These are phyloP conservation scores for Pardalotus punctatus DNA, from an alignment of 2,113 vertebrate species.

Conservation along the genomic window DNA sequence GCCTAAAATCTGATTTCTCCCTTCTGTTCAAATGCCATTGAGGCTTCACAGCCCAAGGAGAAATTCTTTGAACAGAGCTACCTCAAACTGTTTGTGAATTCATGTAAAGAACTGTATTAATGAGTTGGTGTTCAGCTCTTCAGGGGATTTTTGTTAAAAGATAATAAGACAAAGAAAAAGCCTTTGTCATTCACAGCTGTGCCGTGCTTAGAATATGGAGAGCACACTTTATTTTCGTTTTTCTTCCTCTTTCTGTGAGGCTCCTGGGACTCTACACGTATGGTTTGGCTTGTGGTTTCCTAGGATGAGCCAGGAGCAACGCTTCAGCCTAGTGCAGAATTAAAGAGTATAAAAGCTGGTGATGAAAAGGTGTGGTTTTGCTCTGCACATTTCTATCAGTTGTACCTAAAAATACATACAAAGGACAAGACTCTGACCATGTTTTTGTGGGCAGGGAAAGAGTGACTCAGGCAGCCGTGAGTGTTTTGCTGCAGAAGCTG, in stretches of 20 bases:
- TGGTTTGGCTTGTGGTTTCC: background rate
- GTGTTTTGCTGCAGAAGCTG: background rate
- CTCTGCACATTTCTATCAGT: background rate
- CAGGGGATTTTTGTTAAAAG: background rate
- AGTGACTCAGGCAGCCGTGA: background rate
- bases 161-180: background rate
- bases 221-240: background rate
- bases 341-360: background rate
- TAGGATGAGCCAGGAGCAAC: background rate
- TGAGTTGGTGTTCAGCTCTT: background rate
- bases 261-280: background rate
- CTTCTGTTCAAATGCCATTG: background rate
- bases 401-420: background rate
- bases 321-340: background rate
- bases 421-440: background rate
- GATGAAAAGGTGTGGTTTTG: background rate
- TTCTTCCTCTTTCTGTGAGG: background rate
- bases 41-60: background rate
- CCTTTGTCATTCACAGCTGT: background rate
- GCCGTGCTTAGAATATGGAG: background rate
- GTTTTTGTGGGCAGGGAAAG: background rate
- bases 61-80: background rate
- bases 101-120: background rate
- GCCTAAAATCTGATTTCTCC: background rate
- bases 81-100: conserved; percentile 8